Conservation (phyloP, 2,888 invertebrate genomes). For the Spodoptera picta region DNA sequence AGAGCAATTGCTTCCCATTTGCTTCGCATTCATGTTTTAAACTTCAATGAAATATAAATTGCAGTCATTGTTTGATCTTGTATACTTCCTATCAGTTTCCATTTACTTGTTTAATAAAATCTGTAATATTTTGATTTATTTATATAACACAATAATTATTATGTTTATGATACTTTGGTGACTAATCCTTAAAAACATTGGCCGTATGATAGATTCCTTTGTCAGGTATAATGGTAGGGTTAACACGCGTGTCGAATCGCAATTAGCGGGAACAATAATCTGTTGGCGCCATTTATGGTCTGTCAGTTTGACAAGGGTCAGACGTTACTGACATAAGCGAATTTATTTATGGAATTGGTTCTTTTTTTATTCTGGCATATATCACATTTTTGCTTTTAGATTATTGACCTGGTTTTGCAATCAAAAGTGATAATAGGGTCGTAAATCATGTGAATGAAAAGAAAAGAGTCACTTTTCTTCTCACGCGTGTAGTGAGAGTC, state of each 20-base stretch:
- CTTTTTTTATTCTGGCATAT: slow-evolving; percentile 18
- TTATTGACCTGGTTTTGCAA: slow-evolving; percentile 13
- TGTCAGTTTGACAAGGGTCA: slow-evolving; percentile 50
- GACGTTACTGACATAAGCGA: slow-evolving; percentile 12
- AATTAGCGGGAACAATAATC: slow-evolving; percentile 41
- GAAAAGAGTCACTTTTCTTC: slow-evolving; percentile 22
- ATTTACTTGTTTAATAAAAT: neutral
- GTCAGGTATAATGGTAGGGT: slow-evolving; percentile 33
- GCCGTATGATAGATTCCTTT: slow-evolving; percentile 34
- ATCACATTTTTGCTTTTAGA: slow-evolving; percentile 2
- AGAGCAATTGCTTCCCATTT: slow-evolving; percentile 43
- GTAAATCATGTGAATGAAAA: slow-evolving; percentile 11
- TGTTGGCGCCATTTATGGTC: slow-evolving; percentile 35
- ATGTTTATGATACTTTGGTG: slow-evolving; percentile 34
- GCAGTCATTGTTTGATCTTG: slow-evolving; percentile 25
- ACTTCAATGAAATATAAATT: slow-evolving; percentile 41
- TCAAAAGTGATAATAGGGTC: slow-evolving; percentile 20
- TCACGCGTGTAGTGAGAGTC: slow-evolving; percentile 31
- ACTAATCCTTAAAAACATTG: slow-evolving; percentile 33
- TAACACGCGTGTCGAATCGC: slow-evolving; percentile 36
- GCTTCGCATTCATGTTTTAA: slow-evolving; percentile 34
- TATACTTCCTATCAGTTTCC: neutral
- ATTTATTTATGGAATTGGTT: slow-evolving; percentile 26
- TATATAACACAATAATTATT: slow-evolving; percentile 7
- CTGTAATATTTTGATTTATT: neutral